Evolutionary conservation across 2,888 invertebrate genomes (phyloP).

Genomic region (Sinopyrophorus schimmeli): DNA sequence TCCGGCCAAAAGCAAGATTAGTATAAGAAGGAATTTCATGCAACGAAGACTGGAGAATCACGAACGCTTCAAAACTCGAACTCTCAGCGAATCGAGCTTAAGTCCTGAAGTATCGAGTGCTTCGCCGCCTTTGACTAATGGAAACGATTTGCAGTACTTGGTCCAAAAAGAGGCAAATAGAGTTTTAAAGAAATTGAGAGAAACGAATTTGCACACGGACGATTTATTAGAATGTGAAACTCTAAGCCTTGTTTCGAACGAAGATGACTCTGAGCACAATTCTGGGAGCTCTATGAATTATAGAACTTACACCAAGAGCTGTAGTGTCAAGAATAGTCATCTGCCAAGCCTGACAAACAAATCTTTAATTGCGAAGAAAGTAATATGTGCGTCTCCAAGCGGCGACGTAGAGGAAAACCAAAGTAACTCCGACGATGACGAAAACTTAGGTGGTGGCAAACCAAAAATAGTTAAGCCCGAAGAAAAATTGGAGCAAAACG

Average conservation of each 20-base stretch:
- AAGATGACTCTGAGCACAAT: constrained; percentile 70
- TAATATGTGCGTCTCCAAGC: not conserved
- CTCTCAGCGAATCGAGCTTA: constrained; percentile 61
- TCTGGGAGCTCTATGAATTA: constrained; percentile 62
- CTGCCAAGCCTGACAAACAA: constrained; percentile 37
- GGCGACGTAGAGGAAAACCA: constrained; percentile 49
- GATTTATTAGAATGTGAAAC: constrained; percentile 63
- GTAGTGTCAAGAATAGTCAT: constrained; percentile 51
- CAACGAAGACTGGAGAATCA: constrained; percentile 67
- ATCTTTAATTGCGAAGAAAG: not conserved
- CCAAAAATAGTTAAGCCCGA: constrained; percentile 66
- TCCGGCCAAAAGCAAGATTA: constrained; percentile 41
- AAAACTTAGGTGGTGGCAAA: constrained; percentile 50
- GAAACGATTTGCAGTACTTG: constrained; percentile 44
- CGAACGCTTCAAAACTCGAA: constrained; percentile 75
- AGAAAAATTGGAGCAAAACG: constrained; percentile 47
- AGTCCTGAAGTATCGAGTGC: constrained; percentile 57
- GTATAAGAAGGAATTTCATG: constrained; percentile 50
- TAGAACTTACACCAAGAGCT: constrained; percentile 62
- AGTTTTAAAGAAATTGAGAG: constrained; percentile 60
- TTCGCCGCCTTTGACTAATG: constrained; percentile 35
- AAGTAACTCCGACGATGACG: not conserved
- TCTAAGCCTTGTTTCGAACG: constrained; percentile 71
- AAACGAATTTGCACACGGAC: constrained; percentile 56
- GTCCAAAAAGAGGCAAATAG: constrained; percentile 62